Conservation (phyloP, 2,888 invertebrate species). For the Nomada fabriciana region DNA sequence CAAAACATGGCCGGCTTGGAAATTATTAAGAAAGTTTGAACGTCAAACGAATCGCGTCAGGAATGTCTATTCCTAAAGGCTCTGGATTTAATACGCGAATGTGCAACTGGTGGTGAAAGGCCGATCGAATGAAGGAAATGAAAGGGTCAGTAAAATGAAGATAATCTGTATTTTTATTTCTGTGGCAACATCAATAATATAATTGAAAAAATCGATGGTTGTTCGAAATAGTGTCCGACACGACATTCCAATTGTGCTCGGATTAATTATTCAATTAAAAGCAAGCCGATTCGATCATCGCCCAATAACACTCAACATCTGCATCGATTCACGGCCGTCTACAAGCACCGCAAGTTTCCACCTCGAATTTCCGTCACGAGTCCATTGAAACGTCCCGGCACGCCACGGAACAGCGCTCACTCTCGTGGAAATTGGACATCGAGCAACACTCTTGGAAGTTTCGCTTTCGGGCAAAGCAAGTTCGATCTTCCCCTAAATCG, state of each 20-base stretch:
- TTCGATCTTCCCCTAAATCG: conserved; percentile 19
- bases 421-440: conserved; percentile 33
- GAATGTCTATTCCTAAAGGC: conserved; percentile 32
- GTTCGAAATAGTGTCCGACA: no score
- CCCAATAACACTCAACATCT: neutral
- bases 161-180: no score
- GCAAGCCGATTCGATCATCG: neutral
- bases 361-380: conserved; percentile 29
- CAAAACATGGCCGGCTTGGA: no score
- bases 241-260: no score
- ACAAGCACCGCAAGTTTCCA: conserved; percentile 2
- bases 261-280: neutral
- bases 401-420: neutral
- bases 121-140: neutral
- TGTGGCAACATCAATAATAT: no score
- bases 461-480: conserved; percentile 9
- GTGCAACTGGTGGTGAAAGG: conserved; percentile 41
- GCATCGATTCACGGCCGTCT: neutral
- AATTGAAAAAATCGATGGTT: no score
- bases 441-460: conserved; percentile 16
- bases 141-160: no score
- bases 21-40: conserved; percentile 44
- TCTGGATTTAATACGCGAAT: conserved; percentile 23
- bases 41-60: conserved; percentile 28
- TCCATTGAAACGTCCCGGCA: conserved; percentile 8